Evolutionary conservation across 2,888 invertebrate genomes (phyloP).

Genomic region (Conops quadrifasciatus): DNA sequence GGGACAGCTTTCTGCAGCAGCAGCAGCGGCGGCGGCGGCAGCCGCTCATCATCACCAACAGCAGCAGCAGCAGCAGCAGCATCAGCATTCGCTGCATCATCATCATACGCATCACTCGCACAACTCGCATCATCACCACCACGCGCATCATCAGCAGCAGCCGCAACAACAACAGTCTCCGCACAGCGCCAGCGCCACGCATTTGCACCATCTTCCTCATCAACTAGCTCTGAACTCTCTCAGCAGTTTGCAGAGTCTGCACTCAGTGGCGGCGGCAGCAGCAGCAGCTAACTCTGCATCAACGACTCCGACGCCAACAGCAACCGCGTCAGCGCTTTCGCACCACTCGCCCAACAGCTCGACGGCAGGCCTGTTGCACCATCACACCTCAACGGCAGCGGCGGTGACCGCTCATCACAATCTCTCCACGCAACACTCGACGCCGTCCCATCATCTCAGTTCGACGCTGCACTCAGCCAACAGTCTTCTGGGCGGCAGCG

Average conservation of each 20-base stretch:
- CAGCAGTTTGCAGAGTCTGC: slow-evolving; percentile 51
- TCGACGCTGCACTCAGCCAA: slow-evolving; percentile 29
- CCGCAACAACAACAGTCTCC: too few species aligned
- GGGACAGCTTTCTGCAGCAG: slow-evolving; percentile 51
- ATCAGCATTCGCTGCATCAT: slow-evolving; percentile 44
- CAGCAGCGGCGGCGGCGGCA: slow-evolving; percentile 46
- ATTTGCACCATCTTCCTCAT: slow-evolving; percentile 51
- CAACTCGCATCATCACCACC: slow-evolving; percentile 46
- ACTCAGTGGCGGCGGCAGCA: slow-evolving; percentile 36
- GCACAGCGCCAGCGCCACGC: slow-evolving; percentile 45
- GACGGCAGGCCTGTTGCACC: slow-evolving; percentile 39
- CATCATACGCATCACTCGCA: slow-evolving; percentile 40
- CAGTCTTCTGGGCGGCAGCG: slow-evolving; percentile 43
- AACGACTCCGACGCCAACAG: slow-evolving; percentile 38
- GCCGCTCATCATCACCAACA: slow-evolving; percentile 51
- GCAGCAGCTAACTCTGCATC: slow-evolving; percentile 11
- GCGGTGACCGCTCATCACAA: slow-evolving; percentile 39
- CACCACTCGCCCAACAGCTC: slow-evolving; percentile 46
- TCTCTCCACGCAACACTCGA: slow-evolving; percentile 45
- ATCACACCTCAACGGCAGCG: slow-evolving; percentile 48
- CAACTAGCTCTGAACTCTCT: slow-evolving; percentile 59
- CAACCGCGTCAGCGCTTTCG: slow-evolving; percentile 43
- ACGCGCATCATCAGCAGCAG: slow-evolving; percentile 43
- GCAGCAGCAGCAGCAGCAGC: slow-evolving; percentile 54
- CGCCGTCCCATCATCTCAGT: slow-evolving; percentile 40